Evolutionary conservation across 2,113 vertebrate genomes (phyloP), one percentile per base, ranked within the genome.

Genomic region (Romanogobio albipinnatus): DNA sequence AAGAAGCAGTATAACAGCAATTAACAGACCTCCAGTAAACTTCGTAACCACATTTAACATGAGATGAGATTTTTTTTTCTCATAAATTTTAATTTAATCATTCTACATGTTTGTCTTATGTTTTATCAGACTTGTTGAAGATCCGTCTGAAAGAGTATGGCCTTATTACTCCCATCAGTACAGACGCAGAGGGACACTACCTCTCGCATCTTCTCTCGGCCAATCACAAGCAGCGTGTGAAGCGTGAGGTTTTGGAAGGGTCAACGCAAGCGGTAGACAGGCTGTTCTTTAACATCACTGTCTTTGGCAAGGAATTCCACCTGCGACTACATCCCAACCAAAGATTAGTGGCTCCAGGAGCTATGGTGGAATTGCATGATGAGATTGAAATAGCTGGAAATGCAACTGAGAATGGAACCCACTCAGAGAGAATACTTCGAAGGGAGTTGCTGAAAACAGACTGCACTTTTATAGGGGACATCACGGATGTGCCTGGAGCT

Each of bases 401-500:
- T 0, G 0, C 47, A 10, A 87, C 45, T 0, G 81, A 80, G 0
- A 93, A 87, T 19, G 77, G 45, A 14, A 0, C 85, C 4, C 51
- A 82, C 61, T 53, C 88, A 0, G 94, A 95, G 86, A 90, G 90
- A 13, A 89, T 94, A 7, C 93, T 96, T 93, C 96, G 90, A 36
- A 96, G 93, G 0, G 96, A 98, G 88, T 94, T 96, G 36, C 93
- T 99, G 2, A 95, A 96, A 92, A 96, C 95, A 1, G 94, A 95
- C 94, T 99, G 98, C 83, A 95, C 96, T 24, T 99, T 98, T 0
- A 94, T 96, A n/a, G 98, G 98, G 76, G 97, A 98, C 93, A 95
- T 99, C 91, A 94, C 95, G 0, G 97, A 97, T 82, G 88, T 98
- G 49, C 96, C 97, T 0, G 96, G 96, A 85, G 96, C 97, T 19